Evolutionary conservation across 2,113 vertebrate species (phyloP).

Genomic region (Falco punctatus): DNA sequence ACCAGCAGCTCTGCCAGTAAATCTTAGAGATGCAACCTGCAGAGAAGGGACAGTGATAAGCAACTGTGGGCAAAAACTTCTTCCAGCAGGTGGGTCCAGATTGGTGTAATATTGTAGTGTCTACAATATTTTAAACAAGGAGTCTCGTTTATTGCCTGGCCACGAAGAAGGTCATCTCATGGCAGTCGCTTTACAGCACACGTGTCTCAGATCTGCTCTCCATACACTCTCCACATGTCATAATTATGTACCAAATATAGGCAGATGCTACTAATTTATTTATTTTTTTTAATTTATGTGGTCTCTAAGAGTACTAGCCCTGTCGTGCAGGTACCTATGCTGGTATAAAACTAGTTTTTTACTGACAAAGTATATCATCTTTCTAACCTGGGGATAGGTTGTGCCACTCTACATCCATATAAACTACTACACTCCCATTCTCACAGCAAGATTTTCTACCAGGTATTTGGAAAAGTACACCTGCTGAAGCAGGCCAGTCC

Average conservation of each 20-base stretch:
- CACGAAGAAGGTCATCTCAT: background rate
- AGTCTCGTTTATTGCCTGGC: background rate
- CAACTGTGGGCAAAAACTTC: background rate
- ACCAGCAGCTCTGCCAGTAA: background rate
- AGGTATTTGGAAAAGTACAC: background rate
- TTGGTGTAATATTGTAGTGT: no score
- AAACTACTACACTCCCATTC: background rate
- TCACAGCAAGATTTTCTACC: background rate
- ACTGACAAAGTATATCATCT: background rate
- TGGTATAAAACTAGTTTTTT: background rate
- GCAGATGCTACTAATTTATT: background rate
- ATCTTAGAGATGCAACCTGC: background rate
- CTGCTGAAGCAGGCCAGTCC: background rate
- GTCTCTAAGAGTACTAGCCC: background rate
- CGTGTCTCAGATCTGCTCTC: background rate
- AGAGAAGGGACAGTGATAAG: background rate
- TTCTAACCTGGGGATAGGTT: background rate
- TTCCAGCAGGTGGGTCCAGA: background rate
- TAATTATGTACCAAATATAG: background rate
- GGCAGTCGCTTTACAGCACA: background rate
- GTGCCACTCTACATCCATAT: background rate
- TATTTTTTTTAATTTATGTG: background rate
- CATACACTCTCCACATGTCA: background rate
- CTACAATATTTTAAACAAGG: background rate
- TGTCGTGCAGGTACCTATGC: background rate